Percentiles rank a stretch among this genome's conserved stretches.
Conservation (phyloP, 1,140 invertebrate species). For the Hyles vespertilio region DNA sequence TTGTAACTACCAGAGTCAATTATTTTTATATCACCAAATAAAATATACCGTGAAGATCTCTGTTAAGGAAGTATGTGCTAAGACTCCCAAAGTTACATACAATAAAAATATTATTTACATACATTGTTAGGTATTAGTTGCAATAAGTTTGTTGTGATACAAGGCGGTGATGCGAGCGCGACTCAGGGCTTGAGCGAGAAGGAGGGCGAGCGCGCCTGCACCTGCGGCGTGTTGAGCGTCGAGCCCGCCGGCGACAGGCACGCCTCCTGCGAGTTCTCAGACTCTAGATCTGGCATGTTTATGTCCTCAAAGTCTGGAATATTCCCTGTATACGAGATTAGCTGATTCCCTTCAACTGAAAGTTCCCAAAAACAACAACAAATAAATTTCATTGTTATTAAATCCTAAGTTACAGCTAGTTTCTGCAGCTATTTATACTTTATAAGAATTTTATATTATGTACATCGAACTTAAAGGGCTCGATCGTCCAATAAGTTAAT, state of each 20-base stretch:
- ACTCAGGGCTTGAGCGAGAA: slow-evolving; percentile 40
- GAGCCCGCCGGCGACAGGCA: slow-evolving; percentile 40
- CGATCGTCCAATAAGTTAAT: too few species aligned
- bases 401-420: not conserved
- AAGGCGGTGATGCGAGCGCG: not conserved
- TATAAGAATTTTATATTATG: too few species aligned
- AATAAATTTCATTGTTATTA: not conserved
- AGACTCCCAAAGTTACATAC: too few species aligned
- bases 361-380: slow-evolving; percentile 54
- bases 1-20: too few species aligned
- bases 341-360: slow-evolving; percentile 73
- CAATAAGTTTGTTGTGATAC: too few species aligned
- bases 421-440: too few species aligned
- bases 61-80: too few species aligned
- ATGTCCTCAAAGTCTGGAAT: slow-evolving; percentile 74
- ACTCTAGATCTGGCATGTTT: slow-evolving; percentile 56
- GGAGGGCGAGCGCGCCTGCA: slow-evolving; percentile 44
- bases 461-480: too few species aligned
- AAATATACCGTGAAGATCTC: too few species aligned
- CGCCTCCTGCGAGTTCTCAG: slow-evolving; percentile 46
- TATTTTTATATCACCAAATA: too few species aligned
- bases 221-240: slow-evolving; percentile 64
- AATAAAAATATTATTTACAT: too few species aligned
- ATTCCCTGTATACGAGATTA: slow-evolving; percentile 74
- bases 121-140: too few species aligned